Evolutionary conservation across 2,797 vertebrate genomes (phyloP).

Genomic region (Clarias fuscus): DNA sequence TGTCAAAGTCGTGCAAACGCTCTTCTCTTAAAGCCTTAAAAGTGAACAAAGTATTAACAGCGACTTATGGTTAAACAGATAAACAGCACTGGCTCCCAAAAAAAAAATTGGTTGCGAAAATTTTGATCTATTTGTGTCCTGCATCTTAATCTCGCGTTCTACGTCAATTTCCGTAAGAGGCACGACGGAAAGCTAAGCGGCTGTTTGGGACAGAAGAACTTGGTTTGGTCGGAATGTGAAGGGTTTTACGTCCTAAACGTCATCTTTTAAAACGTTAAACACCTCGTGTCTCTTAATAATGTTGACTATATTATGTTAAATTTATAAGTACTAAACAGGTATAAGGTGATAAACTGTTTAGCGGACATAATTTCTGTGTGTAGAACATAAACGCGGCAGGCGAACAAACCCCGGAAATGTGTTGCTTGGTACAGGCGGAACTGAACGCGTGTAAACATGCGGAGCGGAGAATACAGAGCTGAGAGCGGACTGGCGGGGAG

Average conservation of each 20-base stretch:
- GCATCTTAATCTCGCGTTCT: no score
- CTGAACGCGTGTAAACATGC: background rate
- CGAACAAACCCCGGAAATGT: background rate
- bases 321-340: rapidly evolving
- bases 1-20: no score
- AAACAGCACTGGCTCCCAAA: no score
- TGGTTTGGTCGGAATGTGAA: background rate
- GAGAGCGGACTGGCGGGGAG: no score
- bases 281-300: background rate
- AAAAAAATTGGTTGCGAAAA: no score
- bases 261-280: background rate
- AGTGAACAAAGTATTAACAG: no score
- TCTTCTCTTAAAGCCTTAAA: no score
- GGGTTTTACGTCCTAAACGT: background rate
- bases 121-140: no score
- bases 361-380: background rate
- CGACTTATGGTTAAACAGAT: no score
- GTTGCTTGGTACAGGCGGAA: background rate
- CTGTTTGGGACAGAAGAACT: background rate
- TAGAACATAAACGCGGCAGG: no score
- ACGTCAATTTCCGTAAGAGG: background rate
- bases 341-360: background rate
- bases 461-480: background rate
- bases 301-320: background rate
- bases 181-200: background rate